Evolutionary conservation across 2,113 vertebrate genomes (phyloP).

Genomic region (Clarias batrachus): DNA sequence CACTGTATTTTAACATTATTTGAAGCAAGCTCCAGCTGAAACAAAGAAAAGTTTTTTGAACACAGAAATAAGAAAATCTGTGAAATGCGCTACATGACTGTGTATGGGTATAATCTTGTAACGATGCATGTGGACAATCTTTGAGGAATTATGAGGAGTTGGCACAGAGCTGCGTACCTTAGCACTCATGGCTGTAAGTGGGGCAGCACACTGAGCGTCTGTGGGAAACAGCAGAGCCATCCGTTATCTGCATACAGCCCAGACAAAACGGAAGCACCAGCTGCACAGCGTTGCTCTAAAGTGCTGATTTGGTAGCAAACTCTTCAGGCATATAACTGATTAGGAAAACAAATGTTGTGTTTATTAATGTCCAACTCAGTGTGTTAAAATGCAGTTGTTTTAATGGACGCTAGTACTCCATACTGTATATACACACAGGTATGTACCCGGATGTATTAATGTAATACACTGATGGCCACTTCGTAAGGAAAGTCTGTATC

Average conservation of each 20-base stretch:
- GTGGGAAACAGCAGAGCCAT: constrained; percentile 66
- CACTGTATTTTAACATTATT: background rate
- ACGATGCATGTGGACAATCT: constrained; percentile 58
- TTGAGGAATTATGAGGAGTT: constrained; percentile 22
- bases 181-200: constrained; percentile 66
- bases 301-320: constrained; percentile 42
- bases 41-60: background rate
- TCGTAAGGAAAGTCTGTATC: background rate
- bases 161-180: constrained; percentile 57
- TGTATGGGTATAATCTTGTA: constrained; percentile 12
- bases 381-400: background rate
- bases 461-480: background rate
- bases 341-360: background rate
- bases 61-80: background rate
- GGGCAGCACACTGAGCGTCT: constrained; percentile 58
- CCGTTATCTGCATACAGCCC: constrained; percentile 56
- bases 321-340: background rate
- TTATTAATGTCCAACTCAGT: background rate
- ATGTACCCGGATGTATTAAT: background rate
- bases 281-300: constrained; percentile 27
- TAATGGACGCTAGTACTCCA: background rate
- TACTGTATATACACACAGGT: background rate
- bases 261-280: constrained; percentile 39
- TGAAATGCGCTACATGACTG: constrained; percentile 47
- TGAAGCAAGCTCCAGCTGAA: background rate